phyloP scores from a whole-genome alignment of 35 echinoderm and acorn worm species.

The Lytechinus variegatus region DNA sequence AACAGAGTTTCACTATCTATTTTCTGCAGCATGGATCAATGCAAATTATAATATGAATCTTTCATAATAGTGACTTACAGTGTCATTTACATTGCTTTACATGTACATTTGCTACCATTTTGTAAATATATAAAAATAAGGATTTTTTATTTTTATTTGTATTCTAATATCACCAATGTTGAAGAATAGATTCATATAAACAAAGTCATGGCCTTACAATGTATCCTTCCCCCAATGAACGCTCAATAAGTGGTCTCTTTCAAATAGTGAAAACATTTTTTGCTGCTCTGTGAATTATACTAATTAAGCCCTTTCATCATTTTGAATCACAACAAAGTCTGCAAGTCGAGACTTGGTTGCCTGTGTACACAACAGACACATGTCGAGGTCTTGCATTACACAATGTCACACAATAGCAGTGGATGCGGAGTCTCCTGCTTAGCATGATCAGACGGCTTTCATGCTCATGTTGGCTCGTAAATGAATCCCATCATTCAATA shows the following conservation, averaged over 20 bases:
- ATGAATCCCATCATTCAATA: constrained; percentile 32
- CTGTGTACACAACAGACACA: constrained; percentile 25
- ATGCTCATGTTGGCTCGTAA: constrained; percentile 38
- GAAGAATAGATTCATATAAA: too few relatives aligned
- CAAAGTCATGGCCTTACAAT: too few relatives aligned
- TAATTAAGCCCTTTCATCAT: not conserved
- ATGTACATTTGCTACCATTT: not conserved
- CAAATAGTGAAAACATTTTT: too few relatives aligned
- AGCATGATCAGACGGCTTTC: not conserved
- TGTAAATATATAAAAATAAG: not conserved
- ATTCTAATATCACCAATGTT: too few relatives aligned
- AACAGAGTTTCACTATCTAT: too few relatives aligned
- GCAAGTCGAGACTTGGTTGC: not conserved
- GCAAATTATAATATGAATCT: too few relatives aligned
- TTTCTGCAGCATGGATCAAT: too few relatives aligned
- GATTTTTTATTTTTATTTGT: too few relatives aligned
- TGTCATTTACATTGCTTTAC: too few relatives aligned
- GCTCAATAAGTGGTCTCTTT: too few relatives aligned
- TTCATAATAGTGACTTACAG: too few relatives aligned
- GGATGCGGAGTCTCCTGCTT: not conserved
- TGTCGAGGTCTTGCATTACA: constrained; percentile 27
- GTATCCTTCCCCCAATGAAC: too few relatives aligned
- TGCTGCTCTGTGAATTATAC: not conserved
- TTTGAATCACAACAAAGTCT: not conserved
- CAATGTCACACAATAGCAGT: constrained; percentile 19